Percentiles rank a stretch among this genome's conserved stretches.
Evolutionary conservation across 2,113 vertebrate species (phyloP).

Genomic region (Triplophysa rosa): DNA sequence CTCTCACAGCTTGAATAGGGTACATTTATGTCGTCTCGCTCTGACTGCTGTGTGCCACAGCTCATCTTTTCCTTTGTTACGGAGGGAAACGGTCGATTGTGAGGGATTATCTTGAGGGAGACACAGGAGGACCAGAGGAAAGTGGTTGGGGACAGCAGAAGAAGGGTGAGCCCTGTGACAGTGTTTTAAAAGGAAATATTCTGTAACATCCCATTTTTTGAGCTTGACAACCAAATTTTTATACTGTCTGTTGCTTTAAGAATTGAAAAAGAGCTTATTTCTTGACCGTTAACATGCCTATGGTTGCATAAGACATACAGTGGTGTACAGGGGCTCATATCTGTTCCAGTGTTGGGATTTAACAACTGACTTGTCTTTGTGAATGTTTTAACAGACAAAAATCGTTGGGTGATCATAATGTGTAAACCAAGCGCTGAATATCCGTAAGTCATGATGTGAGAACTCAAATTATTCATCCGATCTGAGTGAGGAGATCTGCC

Average conservation of each 20-base stretch:
- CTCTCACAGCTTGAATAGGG: slow-evolving; percentile 54
- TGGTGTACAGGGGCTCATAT: slow-evolving; percentile 19
- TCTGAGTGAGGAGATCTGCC: slow-evolving; percentile 23
- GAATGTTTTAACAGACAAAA: slow-evolving; percentile 43
- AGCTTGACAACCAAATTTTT: no score
- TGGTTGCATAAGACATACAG: slow-evolving; percentile 22
- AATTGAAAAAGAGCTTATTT: background rate
- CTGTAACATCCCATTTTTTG: background rate
- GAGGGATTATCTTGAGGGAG: slow-evolving; percentile 38
- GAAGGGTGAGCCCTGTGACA: slow-evolving; percentile 56
- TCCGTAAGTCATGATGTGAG: slow-evolving; percentile 26
- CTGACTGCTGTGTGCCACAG: slow-evolving; percentile 57
- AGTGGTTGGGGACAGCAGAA: slow-evolving; percentile 26
- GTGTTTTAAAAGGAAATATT: slow-evolving; percentile 57
- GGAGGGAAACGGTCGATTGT: slow-evolving; percentile 56
- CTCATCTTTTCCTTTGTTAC: slow-evolving; percentile 64
- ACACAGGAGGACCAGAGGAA: slow-evolving; percentile 28
- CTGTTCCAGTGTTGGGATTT: slow-evolving; percentile 33
- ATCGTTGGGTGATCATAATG: slow-evolving; percentile 41
- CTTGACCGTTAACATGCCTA: slow-evolving; percentile 2
- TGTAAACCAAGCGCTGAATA: slow-evolving; percentile 43
- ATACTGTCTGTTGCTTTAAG: no score
- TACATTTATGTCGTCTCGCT: slow-evolving; percentile 39
- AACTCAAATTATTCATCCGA: slow-evolving; percentile 27
- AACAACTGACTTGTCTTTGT: slow-evolving; percentile 36